Conservation (phyloP, 1,140 invertebrate species). For the Trichonephila inaurata region DNA sequence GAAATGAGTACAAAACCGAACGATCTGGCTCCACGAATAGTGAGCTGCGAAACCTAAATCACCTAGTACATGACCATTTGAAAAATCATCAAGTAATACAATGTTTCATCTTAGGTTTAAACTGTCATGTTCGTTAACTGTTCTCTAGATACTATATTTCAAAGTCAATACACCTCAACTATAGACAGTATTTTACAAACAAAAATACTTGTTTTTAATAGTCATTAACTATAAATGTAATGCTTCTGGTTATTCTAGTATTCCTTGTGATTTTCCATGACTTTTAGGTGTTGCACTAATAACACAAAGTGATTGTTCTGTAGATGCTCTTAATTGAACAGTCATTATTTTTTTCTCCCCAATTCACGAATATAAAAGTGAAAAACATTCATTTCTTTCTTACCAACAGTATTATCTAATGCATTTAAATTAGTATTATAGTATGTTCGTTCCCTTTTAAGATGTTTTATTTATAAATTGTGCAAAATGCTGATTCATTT, state of each 20-base stretch:
- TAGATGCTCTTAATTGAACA: neutral
- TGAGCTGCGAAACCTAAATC: constrained; percentile 44
- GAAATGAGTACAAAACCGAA: constrained; percentile 63
- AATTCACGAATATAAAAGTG: no score
- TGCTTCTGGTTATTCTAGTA: neutral
- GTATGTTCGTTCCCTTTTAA: no score
- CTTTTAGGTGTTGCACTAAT: neutral
- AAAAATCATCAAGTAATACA: constrained; percentile 58
- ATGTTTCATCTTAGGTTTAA: constrained; percentile 56
- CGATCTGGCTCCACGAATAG: constrained; percentile 56
- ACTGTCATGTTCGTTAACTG: constrained; percentile 13
- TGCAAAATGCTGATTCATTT: no score
- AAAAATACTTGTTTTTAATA: neutral
- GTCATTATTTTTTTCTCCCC: neutral
- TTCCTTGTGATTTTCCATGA: neutral
- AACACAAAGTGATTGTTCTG: neutral
- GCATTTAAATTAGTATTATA: no score
- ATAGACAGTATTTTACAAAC: neutral
- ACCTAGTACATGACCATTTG: constrained; percentile 56
- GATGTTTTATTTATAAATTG: no score
- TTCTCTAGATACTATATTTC: constrained; percentile 12
- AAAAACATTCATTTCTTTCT: no score
- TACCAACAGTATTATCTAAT: no score
- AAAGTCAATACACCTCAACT: neutral
- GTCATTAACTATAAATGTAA: neutral